These are phyloP conservation scores for Anthopleura xanthogrammica DNA, from an alignment of 92 coral and sea anemone species.

Conservation along the genomic window DNA sequence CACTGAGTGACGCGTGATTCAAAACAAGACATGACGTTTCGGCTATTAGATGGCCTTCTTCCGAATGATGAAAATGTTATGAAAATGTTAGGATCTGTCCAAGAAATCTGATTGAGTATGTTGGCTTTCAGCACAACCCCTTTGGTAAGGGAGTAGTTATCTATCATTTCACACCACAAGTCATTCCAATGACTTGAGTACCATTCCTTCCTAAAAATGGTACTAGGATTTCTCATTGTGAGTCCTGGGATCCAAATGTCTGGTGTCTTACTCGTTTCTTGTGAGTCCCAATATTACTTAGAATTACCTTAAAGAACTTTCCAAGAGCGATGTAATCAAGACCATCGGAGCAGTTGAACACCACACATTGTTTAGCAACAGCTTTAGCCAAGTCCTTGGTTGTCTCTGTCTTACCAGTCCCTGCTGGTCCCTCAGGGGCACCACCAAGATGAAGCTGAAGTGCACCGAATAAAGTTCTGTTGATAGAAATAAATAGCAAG, in stretches of 20 bases:
- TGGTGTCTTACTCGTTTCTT: neutral
- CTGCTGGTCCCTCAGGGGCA: constrained; percentile 99
- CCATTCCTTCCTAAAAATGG: neutral
- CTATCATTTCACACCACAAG: neutral
- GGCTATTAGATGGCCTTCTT: no score
- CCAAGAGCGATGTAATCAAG: constrained; percentile 89
- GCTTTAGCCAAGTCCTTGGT: constrained; percentile 90
- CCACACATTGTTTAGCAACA: constrained; percentile 86
- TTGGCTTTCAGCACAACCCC: neutral
- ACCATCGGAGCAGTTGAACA: constrained; percentile 90
- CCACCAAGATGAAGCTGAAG: constrained; percentile 97
- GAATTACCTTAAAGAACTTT: constrained; percentile 76
- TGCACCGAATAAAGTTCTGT: constrained; percentile 92
- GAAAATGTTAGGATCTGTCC: neutral
- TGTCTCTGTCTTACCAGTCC: constrained; percentile 97
- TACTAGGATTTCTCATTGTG: no score
- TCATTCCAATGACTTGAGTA: neutral
- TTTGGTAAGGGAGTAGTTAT: neutral
- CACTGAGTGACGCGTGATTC: no score
- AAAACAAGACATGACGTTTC: no score
- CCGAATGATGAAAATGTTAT: neutral
- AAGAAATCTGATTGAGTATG: neutral
- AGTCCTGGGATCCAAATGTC: neutral
- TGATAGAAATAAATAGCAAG: neutral
- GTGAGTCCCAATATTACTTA: neutral